A percentile compares a stretch with the other conserved stretches of the same genome.
Evolutionary conservation across 2,888 invertebrate genomes (phyloP).

Genomic region (Ormyrus thymus): DNA sequence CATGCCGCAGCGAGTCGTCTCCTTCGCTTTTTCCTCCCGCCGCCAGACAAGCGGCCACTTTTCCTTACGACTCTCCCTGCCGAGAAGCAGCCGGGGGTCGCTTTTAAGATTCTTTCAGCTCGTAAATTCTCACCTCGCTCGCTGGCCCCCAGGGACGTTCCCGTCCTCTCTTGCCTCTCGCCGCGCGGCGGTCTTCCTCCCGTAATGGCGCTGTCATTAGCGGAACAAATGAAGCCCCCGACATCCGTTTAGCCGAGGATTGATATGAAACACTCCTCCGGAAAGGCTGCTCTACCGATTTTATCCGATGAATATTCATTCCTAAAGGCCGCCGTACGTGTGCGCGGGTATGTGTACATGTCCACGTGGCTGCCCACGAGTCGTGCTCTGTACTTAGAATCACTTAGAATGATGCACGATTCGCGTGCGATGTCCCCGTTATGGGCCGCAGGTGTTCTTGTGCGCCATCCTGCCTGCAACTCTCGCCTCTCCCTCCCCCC

Average conservation of each 20-base stretch:
- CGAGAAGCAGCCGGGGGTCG: not conserved
- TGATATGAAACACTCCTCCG: constrained; percentile 61
- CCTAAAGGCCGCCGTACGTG: constrained; percentile 26
- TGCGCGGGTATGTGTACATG: constrained; percentile 32
- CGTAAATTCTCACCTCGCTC: constrained; percentile 29
- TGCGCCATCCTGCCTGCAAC: constrained; percentile 9
- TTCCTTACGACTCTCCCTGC: not conserved
- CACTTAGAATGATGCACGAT: constrained; percentile 70
- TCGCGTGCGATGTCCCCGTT: constrained; percentile 67
- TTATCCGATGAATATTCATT: constrained; percentile 69
- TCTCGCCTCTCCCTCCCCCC: not conserved
- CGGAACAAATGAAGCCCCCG: constrained; percentile 64
- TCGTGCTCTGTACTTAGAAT: constrained; percentile 66
- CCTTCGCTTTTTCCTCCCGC: too few relatives aligned
- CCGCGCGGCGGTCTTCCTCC: not conserved
- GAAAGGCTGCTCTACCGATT: constrained; percentile 66
- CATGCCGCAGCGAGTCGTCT: not conserved
- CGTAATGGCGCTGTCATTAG: constrained; percentile 19
- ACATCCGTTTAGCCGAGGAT: constrained; percentile 64
- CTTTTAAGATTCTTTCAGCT: constrained; percentile 8
- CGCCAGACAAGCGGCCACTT: not conserved
- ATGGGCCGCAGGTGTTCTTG: constrained; percentile 48
- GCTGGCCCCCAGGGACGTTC: not conserved
- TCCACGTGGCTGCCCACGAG: constrained; percentile 51
- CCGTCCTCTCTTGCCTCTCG: not conserved